A percentile compares a stretch with the other conserved stretches of the same genome.
Evolutionary conservation across 2,797 vertebrate genomes (phyloP).

Genomic region (Rhinella marina): DNA sequence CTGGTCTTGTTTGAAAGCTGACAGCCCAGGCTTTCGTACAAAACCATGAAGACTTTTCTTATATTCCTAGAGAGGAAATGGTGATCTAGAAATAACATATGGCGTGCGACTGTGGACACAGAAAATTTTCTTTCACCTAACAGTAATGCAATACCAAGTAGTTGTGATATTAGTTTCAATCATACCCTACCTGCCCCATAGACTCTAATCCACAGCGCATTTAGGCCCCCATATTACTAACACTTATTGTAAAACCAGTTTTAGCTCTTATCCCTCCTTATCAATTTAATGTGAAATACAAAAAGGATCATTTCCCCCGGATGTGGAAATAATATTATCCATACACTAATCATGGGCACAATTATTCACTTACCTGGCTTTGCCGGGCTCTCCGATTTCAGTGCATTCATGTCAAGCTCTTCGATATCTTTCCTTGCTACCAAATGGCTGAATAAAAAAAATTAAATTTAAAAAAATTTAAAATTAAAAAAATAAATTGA

Average conservation of each 20-base stretch:
- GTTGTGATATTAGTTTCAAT: too few species aligned
- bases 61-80: neutral
- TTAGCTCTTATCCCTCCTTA: too few species aligned
- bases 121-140: neutral
- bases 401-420: slow-evolving; percentile 75
- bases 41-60: neutral
- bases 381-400: slow-evolving; percentile 79
- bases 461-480: too few species aligned
- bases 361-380: slow-evolving; percentile 81
- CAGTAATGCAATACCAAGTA: neutral
- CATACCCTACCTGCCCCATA: too few species aligned
- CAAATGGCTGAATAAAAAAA: slow-evolving; percentile 77
- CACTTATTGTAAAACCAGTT: too few species aligned
- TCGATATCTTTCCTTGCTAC: slow-evolving; percentile 87
- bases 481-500: neutral
- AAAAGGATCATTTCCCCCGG: too few species aligned
- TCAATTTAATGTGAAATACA: too few species aligned
- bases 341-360: neutral
- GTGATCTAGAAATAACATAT: neutral
- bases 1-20: too few species aligned
- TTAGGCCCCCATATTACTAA: too few species aligned
- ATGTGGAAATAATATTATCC: neutral
- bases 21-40: too few species aligned
- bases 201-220: too few species aligned
- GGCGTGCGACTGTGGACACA: neutral